A percentile compares a stretch with the other conserved stretches of the same genome.
Conservation (phyloP, 2,888 invertebrate genomes). For the Gastrophysa polygoni region DNA sequence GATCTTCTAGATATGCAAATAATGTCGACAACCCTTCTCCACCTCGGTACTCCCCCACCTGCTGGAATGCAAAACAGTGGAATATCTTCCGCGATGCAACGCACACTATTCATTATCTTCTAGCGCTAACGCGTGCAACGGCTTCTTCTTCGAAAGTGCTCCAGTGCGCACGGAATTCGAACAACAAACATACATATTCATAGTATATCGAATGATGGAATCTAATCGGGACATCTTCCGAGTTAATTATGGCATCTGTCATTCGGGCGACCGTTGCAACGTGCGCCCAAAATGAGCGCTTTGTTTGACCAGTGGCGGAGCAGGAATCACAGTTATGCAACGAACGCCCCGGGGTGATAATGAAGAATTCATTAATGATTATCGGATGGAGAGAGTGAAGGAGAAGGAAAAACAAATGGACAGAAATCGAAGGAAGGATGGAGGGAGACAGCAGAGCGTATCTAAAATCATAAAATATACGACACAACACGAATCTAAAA, state of each 20-base stretch:
- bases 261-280: constrained; percentile 46
- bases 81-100: neutral
- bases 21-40: neutral
- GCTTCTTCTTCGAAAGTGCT: neutral
- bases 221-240: constrained; percentile 52
- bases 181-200: constrained; percentile 15
- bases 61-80: neutral
- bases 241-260: constrained; percentile 56
- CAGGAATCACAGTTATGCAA: neutral
- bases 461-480: too few species aligned
- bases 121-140: neutral
- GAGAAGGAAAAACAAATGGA: too few species aligned
- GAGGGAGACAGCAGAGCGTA: too few species aligned
- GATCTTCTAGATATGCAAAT: too few species aligned
- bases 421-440: too few species aligned
- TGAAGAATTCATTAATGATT: too few species aligned
- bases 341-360: too few species aligned
- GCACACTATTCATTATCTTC: neutral
- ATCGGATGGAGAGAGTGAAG: too few species aligned
- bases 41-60: neutral
- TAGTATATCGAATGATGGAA: constrained; percentile 20
- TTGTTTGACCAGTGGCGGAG: neutral
- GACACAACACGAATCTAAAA: too few species aligned
- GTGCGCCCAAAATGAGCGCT: constrained; percentile 30
- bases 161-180: neutral